Base-by-base conservation (phyloP, 2,888 invertebrate genomes). In the Allolobophora icterica region DNA sequence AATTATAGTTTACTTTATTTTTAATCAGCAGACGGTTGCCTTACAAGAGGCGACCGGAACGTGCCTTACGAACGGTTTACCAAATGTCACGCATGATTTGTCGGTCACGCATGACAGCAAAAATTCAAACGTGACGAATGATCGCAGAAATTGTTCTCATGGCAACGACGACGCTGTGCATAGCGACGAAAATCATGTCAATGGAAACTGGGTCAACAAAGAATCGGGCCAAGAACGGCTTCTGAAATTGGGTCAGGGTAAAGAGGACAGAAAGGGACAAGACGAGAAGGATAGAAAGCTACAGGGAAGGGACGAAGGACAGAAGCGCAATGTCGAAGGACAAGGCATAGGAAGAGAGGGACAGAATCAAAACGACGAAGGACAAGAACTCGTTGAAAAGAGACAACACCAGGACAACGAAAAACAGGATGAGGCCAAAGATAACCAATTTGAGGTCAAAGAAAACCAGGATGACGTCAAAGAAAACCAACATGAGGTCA, bases 61-160 rank as follows among this genome's bases (percentile, higher is more conserved):
- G 71, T 71, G 71, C 71, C 71, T 71, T 71, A 71, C 71, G n/a
- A 71, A 71, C n/a, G 71, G 71, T 71, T 71, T 71, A 71, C 30
- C 30, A n/a, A 71, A n/a, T n/a, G 13, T n/a, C n/a, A 52, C 24
- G 24, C 52, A 24, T 52, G 52, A 52, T 24, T 24, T 21, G 24
- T 5, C 24, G 52, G 71, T 71, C 4, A 71, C 71, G n/a, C 30
- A n/a, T n/a, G 71, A 71, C 71, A 2, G 30, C 30, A 71, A 6
- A 71, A 71, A 71, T 8, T n/a, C n/a, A n/a, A n/a, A n/a, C n/a
- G 71, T 71, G 30, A 71, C 71, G n/a, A 71, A n/a, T n/a, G 71
- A 71, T n/a, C n/a, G 30, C 30, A 71, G 30, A 71, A 71, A 71
- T 8, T n/a, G 71, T 71, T 11, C 71, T 13, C 71, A 71, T 13